Conservation (phyloP, 2,888 invertebrate genomes). For the Poecilobothrus nobilitatus region DNA sequence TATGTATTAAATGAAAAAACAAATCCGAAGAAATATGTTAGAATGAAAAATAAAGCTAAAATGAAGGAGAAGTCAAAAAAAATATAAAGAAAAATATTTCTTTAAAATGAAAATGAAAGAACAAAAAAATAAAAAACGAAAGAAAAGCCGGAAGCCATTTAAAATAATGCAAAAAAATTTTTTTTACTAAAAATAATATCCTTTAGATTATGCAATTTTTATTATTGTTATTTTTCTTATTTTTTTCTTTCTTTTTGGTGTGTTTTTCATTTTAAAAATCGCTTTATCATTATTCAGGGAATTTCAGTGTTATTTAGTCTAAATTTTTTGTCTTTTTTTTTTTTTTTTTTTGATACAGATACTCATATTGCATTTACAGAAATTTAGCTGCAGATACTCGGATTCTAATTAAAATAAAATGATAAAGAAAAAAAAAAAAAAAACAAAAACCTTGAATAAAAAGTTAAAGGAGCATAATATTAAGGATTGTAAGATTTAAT, state of each 20-base stretch:
- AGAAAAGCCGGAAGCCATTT: background rate
- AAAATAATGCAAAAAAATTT: background rate
- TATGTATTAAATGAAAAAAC: no score
- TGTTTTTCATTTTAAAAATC: no score
- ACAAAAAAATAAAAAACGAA: background rate
- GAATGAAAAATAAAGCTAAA: no score
- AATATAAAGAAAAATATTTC: no score
- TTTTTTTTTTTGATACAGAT: no score
- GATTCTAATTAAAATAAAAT: no score
- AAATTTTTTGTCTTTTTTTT: no score
- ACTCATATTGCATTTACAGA: no score
- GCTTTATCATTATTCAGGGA: background rate
- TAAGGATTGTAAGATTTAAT: background rate
- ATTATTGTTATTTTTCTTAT: background rate
- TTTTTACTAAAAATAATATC: background rate
- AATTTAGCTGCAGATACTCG: no score
- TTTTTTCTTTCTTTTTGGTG: background rate
- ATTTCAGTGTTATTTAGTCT: background rate
- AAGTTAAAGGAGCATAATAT: background rate
- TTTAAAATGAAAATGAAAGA: background rate
- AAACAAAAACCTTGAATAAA: background rate
- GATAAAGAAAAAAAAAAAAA: no score
- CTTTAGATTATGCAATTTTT: background rate
- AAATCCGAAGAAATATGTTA: no score
- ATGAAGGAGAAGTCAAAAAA: no score